Base-by-base conservation (phyloP, 2,797 vertebrate species). In the Anabas testudineus region DNA sequence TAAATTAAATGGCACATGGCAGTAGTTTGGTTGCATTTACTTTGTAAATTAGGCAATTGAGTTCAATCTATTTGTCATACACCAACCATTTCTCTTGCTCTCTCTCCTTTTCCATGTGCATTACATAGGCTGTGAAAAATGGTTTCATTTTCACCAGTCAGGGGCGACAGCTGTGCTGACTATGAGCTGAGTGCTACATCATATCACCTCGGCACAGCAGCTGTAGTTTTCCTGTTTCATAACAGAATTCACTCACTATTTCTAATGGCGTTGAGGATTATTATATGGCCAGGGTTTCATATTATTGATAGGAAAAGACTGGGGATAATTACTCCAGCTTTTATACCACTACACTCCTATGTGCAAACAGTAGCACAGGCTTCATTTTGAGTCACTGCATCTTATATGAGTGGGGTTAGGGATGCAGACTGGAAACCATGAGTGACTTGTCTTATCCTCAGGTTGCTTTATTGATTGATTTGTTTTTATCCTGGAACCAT, bases 111-210 rank as follows among this genome's bases (percentile, higher is more conserved):
- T 26, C 58, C 45, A 28, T 72, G 53, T 74, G 77, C 57, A 48
- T 49, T n/a, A 0, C 51, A 46, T 26, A 41, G 46, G 1, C 45
- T 57, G 61, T 56, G 74, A 83, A 57, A 64, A 78, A 86, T 83
- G 55, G 58, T 65, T 71, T 78, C 65, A 59, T 66, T 74, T 58
- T 32, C 71, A 80, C 34, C 70, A 64, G 67, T 67, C 66, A 67
- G 65, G 26, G 48, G 43, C 46, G 34, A 69, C 83, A 84, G 81
- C 83, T 83, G 81, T 54, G 83, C 73, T 76, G 74, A 77, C 71
- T 84, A 63, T 15, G 55, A 80, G 57, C 74, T 3, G 59, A 63
- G 60, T 28, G 28, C 60, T 48, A 30, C 71, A 70, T 74, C 67
- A 58, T 19, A 47, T 57, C 74, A 67, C 54, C 54, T 46, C 22